phyloP scores from a whole-genome alignment of 2,888 invertebrate species.

The Sepiola atlantica region DNA sequence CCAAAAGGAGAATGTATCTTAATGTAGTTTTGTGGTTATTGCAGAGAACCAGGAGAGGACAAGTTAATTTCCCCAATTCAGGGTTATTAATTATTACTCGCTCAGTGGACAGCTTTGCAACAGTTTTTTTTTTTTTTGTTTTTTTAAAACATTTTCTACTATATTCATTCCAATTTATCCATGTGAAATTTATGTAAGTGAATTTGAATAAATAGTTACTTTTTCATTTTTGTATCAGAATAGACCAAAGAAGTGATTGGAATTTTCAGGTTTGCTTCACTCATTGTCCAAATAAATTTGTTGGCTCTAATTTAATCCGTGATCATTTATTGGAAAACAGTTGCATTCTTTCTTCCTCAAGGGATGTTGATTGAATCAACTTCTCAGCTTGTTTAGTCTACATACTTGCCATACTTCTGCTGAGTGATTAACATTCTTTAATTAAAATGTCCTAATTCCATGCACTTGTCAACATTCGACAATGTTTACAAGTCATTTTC shows the following conservation, averaged over 20 bases:
- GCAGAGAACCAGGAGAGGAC: not conserved
- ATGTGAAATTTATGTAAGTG: not conserved
- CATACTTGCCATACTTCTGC: not conserved
- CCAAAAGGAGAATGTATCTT: too few relatives aligned
- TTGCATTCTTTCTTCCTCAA: not conserved
- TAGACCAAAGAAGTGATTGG: not conserved
- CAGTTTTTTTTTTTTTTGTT: not conserved
- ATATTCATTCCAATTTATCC: not conserved
- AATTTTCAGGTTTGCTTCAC: not conserved
- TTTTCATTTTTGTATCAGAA: not conserved
- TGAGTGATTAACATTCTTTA: not conserved
- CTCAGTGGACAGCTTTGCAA: not conserved
- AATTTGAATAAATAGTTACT: not conserved
- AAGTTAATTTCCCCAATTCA: not conserved
- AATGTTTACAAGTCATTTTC: not conserved
- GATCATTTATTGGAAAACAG: not conserved
- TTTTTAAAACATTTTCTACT: not conserved
- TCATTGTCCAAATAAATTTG: not conserved
- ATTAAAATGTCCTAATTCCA: not conserved
- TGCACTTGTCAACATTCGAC: not conserved
- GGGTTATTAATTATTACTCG: not conserved
- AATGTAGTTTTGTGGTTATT: not conserved
- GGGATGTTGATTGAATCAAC: not conserved
- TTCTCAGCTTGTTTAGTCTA: not conserved
- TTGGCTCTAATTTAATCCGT: not conserved